Evolutionary conservation across 2,888 invertebrate species (phyloP), one percentile per base, ranked within the genome.

Genomic region (Aporophyla nigra): DNA sequence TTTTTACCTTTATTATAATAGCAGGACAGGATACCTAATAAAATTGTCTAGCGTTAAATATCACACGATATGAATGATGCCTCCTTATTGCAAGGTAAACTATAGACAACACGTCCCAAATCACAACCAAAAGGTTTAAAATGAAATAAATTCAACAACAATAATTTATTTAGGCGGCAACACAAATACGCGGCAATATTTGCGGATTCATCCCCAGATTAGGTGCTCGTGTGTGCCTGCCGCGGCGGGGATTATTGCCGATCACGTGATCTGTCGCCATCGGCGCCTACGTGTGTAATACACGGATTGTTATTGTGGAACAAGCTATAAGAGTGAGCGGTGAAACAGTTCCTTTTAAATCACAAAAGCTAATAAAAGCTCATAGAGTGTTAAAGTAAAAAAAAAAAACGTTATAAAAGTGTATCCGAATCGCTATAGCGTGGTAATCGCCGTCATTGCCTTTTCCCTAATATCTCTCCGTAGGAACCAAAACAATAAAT

Each of bases 251-350:
- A 93, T 94, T 94, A 93, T 87, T 90, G 82, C 87, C 87, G 93
- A 94, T 93, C 95, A 92, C 93, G 93, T 92, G 94, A 94, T 95
- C 94, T 90, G 88, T 88, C 89, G 89, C 89, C 89, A 92, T 92
- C 91, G 90, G 83, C 82, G 92, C 90, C 92, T 94, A 94, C 94
- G 95, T 95, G 95, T 94, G 93, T 93, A 93, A 92, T 93, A 93
- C 93, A 92, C 92, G 91, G 89, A 88, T 87, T 91, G 90, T 79
- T 87, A 65, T 74, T 46, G 24, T 82, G 86, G 91, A 74, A 5
- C 79, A 92, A 92, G 82, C 72, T 16, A 86, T 5, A 68, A 53
- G 16, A 53, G n/a, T 3, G 1, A 58, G 59, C 53, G 43, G 27
- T 16, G 1, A 1, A 9, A 46, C 4, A 6, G 3, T 7, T 65